Evolutionary conservation across 2,888 invertebrate genomes (phyloP).

Genomic region (Napeogenes sylphis): DNA sequence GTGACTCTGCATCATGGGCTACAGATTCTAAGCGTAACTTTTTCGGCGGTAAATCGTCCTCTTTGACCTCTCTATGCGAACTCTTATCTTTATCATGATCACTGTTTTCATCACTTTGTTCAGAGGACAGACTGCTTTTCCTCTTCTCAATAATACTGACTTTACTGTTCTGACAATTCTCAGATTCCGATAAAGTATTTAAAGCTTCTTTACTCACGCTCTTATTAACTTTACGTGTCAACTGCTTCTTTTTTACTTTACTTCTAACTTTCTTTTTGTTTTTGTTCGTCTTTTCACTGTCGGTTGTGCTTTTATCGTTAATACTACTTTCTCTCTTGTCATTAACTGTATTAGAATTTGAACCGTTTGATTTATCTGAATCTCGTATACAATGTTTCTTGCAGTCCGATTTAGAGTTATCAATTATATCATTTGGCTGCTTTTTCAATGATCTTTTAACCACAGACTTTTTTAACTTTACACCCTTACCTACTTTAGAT

Average conservation of each 20-base stretch:
- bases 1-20: conserved; percentile 58
- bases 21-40: conserved; percentile 65
- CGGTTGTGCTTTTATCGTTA: conserved; percentile 55
- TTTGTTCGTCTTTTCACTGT: conserved; percentile 54
- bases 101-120: conserved; percentile 53
- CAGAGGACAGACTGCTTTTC: conserved; percentile 70
- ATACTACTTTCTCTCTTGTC: conserved; percentile 48
- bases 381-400: conserved; percentile 69
- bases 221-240: conserved; percentile 47
- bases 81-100: conserved; percentile 55
- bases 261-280: conserved; percentile 56
- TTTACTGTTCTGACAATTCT: conserved; percentile 63
- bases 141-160: conserved; percentile 65
- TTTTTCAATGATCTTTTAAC: conserved; percentile 66
- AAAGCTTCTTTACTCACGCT: conserved; percentile 51
- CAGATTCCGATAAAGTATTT: conserved; percentile 53
- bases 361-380: conserved; percentile 53
- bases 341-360: conserved; percentile 45
- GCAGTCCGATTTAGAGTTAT: conserved; percentile 56
- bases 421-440: conserved; percentile 58
- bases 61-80: conserved; percentile 55
- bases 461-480: conserved; percentile 53
- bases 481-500: conserved; percentile 51
- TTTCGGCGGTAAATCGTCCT: conserved; percentile 63
- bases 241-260: conserved; percentile 61